Evolutionary conservation across 2,797 vertebrate species (phyloP), one percentile per base, ranked within the genome.

Genomic region (Tragelaphus eurycerus): DNA sequence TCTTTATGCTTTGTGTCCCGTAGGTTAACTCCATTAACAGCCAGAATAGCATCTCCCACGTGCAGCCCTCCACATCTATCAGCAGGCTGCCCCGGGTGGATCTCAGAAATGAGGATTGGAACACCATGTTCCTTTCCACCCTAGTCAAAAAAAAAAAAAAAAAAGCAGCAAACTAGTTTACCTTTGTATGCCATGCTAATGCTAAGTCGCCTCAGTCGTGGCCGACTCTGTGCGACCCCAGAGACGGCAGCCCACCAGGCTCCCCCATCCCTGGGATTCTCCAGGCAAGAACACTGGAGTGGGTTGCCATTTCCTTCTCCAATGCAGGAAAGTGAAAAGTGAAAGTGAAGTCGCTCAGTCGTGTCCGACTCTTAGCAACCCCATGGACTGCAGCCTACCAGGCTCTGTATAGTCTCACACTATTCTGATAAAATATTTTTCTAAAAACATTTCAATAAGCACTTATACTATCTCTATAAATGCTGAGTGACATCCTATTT

Each of bases 1-100:
- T 99, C 99, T 98, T 99, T 99, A 98, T 99, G 99, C 96, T 99
- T 99, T 95, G 99, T 99, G 82, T 99, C 99, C 95, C 99, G 99
- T 96, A 99, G 98, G 98, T 99, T 99, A 98, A 99, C 99, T 97
- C 99, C 99, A 97, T 99, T 99, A 96, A 99, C 99, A 15, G 99
- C 99, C 62, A 99, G 98, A 98, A 99, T 99, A 97, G 99, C 99
- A 59, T 99, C 99, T 38, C 99, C 99, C 14, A 99, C 99, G 12
- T 99, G 99, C 11, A 99, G 99, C 12, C 99, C 99, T 88, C 99
- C 99, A 91, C 99, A 99, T 62, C 99, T 98, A 98, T 99, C 99
- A 43, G 99, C 99, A 13, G 99, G 99, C 55, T 99, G 99, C 25
- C 99, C 98, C 1, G 99, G 99, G 94, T 99, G 99, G 96, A 99